A percentile compares a stretch with the other conserved stretches of the same genome.
These are phyloP conservation scores for Lysandra bellargus DNA, from an alignment of 2,888 invertebrate species.

Conservation along the genomic window DNA sequence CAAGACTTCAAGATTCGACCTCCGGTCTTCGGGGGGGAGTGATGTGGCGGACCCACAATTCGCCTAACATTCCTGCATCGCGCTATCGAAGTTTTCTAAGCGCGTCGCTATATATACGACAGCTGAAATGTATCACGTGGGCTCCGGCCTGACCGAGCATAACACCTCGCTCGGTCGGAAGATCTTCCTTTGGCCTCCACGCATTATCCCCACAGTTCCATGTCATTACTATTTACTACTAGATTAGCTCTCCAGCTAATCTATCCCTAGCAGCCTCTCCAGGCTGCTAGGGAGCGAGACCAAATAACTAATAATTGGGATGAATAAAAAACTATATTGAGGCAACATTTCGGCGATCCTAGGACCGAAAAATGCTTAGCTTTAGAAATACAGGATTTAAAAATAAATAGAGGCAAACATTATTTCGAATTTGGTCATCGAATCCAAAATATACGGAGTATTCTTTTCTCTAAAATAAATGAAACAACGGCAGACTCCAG, in stretches of 20 bases:
- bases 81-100: too few species aligned
- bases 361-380: slow-evolving; percentile 37
- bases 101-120: too few species aligned
- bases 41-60: too few species aligned
- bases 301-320: slow-evolving; percentile 34
- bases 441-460: slow-evolving; percentile 37
- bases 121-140: too few species aligned
- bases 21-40: too few species aligned
- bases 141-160: too few species aligned
- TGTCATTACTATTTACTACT: slow-evolving; percentile 35
- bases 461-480: slow-evolving; percentile 36
- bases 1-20: too few species aligned
- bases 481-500: slow-evolving; percentile 21
- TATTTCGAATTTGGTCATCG: slow-evolving; percentile 40
- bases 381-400: slow-evolving; percentile 36
- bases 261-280: too few species aligned
- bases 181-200: too few species aligned
- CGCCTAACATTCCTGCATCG: too few species aligned
- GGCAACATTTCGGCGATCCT: slow-evolving; percentile 38
- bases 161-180: too few species aligned
- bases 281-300: slow-evolving; percentile 38
- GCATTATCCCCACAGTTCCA: too few species aligned
- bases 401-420: slow-evolving; percentile 36
- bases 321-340: slow-evolving; percentile 34
- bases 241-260: slow-evolving; percentile 24